Conservation (phyloP, 2,113 vertebrate genomes). For the Pedetes capensis region DNA sequence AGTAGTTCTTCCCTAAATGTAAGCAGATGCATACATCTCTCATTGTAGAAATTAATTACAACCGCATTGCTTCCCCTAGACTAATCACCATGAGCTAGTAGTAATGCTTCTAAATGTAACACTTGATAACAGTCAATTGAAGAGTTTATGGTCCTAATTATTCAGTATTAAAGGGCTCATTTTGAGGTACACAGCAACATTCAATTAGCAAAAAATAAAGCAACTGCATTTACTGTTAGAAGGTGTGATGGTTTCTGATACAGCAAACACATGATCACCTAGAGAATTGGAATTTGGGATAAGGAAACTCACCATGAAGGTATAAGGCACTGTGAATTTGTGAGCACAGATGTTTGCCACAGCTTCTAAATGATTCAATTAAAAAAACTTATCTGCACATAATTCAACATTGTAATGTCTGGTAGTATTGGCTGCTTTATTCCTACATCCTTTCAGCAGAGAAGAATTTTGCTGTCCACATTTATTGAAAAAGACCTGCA, state of each 20-base stretch:
- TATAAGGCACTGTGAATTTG: constrained; percentile 46
- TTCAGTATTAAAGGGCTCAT: constrained; percentile 48
- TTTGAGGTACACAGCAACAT: neutral
- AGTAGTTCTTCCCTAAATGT: constrained; percentile 55
- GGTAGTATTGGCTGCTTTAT: neutral
- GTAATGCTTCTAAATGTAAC: neutral
- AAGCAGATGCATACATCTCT: constrained; percentile 54
- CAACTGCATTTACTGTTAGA: constrained; percentile 10
- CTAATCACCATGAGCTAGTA: constrained; percentile 53
- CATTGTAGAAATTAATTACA: constrained; percentile 69
- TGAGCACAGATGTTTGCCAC: constrained; percentile 31
- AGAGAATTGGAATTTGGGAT: neutral
- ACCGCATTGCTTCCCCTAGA: constrained; percentile 55
- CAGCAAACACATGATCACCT: neutral
- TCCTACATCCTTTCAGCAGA: neutral
- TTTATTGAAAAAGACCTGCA: constrained; percentile 12
- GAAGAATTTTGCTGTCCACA: constrained; percentile 9
- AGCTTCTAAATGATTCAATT: constrained; percentile 68
- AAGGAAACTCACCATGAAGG: constrained; percentile 27
- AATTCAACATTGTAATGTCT: constrained; percentile 65
- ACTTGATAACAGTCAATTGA: neutral
- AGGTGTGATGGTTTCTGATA: neutral
- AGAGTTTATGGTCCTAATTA: constrained; percentile 37
- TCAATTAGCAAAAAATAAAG: constrained; percentile 5
- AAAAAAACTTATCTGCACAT: constrained; percentile 66